Base-by-base conservation (phyloP, 2,888 invertebrate species). In the Mystacides longicornis region DNA sequence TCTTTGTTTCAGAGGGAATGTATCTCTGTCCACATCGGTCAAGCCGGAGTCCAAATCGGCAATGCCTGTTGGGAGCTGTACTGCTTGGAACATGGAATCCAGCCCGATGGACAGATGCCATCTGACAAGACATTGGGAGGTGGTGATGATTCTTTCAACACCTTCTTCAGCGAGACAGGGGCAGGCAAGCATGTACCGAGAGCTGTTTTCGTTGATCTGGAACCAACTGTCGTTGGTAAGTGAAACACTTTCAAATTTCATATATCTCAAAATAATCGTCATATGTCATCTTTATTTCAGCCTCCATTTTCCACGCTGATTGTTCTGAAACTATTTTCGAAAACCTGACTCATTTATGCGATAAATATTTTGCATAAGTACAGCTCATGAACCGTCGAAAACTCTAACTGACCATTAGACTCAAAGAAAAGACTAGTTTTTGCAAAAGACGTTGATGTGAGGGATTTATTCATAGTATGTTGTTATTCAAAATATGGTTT, bases 181-280 rank as follows among this genome's bases (percentile, higher is more conserved):
- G 79, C 85, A 0, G 87, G 87, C 21, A 87, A 94, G 68, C 92
- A 93, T 67, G 93, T 93, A 22, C 93, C 93, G 0, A 77, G 93
- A 52, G 90, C 87, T 1, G 88, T 93, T 37, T 92, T 93, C 67
- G 89, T 95, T 5, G 94, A 95, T 68, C 77, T 94, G 65, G 94
- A 95, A 69, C 94, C 94, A 55, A 93, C 93, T 63, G 94, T 94
- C 33, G 91, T 95, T 54, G 89, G 91, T 87, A 68, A 78, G 80
- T 67, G 52, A 7, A 23, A 23, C 14, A 23, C n/a, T n/a, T n/a
- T n/a, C n/a, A 27, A 27, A 11, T 27, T 27, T 27, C 27, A 27
- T 27, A n/a, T 11, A 37, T 7, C 16, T 37, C 14, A 37, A 37
- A 37, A 7, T 3, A 3, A 37, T 14, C 37, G 16, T 7, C 37